Conservation (phyloP, 2,797 vertebrate genomes). For the Gymnocypris eckloni region DNA sequence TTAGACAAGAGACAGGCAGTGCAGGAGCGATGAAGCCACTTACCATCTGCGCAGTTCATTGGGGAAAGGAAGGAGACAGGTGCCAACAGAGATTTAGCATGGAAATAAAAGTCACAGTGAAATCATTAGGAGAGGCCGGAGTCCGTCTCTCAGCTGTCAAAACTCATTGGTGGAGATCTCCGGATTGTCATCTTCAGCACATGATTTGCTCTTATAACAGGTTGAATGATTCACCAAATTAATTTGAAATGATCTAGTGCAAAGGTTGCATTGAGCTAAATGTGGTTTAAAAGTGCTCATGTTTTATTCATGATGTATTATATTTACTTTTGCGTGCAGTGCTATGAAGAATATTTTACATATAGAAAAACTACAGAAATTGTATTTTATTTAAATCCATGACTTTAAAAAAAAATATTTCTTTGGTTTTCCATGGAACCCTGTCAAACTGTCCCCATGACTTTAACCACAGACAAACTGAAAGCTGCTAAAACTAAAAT, state of each 20-base stretch:
- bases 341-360: background rate
- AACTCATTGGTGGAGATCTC: slow-evolving; percentile 42
- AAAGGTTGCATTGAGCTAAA: background rate
- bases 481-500: slow-evolving; percentile 7
- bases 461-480: slow-evolving; percentile 29
- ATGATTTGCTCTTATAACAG: slow-evolving; percentile 13
- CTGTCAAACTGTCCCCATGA: background rate
- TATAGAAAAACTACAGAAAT: background rate
- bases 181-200: slow-evolving; percentile 33
- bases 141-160: slow-evolving; percentile 54
- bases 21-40: slow-evolving; percentile 79
- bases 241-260: background rate
- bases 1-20: slow-evolving; percentile 52
- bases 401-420: background rate
- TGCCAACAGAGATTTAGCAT: slow-evolving; percentile 78
- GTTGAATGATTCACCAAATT: slow-evolving; percentile 8
- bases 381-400: background rate
- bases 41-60: slow-evolving; percentile 79
- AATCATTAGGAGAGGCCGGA: slow-evolving; percentile 59
- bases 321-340: background rate
- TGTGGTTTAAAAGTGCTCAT: background rate
- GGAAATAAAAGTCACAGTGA: slow-evolving; percentile 68
- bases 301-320: background rate
- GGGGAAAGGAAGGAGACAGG: slow-evolving; percentile 72
- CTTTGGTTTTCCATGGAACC: background rate